Base-by-base conservation (phyloP, 2,797 vertebrate genomes). In the Sebastiscus tertius region DNA sequence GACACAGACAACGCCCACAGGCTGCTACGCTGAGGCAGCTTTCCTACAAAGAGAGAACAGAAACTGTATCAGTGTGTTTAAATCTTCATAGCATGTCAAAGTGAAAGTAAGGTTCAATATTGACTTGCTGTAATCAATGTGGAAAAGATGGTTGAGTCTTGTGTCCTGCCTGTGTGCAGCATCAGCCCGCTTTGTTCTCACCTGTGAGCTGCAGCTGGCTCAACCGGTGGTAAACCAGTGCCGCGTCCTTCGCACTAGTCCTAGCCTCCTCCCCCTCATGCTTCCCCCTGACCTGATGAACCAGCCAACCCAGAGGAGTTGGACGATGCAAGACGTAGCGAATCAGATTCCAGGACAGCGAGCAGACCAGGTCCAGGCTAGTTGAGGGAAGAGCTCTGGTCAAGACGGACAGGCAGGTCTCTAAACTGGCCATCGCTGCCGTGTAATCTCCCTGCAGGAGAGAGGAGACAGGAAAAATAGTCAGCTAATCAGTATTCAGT, bases 141-240 rank as follows among this genome's bases (percentile, higher is more conserved):
- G 31, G 46, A 4, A 18, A 10, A 7, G 39, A 42, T 14, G 14
- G 18, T 8, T 54, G 31, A 54, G 36, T 20, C 3, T 12, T 6
- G 27, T 59, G 26, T 65, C 7, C 56, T 36, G 33, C 33, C 8
- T 27, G 20, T 5, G 42, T 2, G 10, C 34, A 5, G 16, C 39
- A 18, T 59, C 27, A 6, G 2, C 46, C 14, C 18, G 8, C 6
- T 20, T 67, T 55, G 34, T 68, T 61, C 42, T 76, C 82, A 98
- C 98, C 98, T 89, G 98, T 99, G 83, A 99, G 97, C 78, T 98
- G 97, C 87, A 99, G 96, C 85, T 99, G 98, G 84, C 97, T 97
- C 74, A 99, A 96, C 77, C 95, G 95, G 87, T 99, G 97, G 91
- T 99, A 99, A 0, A 98, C 98, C 69, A 98, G 93, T 0, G 99